These are phyloP conservation scores for Neotoma lepida DNA, from an alignment of 2,113 vertebrate species.

Conservation along the genomic window DNA sequence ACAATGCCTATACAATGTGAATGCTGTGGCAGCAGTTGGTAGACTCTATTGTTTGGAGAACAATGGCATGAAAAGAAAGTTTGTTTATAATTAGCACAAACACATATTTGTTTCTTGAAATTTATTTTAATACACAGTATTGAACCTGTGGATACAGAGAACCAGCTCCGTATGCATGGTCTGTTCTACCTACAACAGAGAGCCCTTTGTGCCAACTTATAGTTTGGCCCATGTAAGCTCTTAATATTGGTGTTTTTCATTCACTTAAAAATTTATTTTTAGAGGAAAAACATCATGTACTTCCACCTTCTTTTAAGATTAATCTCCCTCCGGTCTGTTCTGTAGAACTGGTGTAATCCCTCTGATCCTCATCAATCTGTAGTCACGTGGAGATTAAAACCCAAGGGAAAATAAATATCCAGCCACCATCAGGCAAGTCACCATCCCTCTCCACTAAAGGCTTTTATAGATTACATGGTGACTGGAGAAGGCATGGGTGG, in stretches of 20 bases:
- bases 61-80: background rate
- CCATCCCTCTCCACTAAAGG: background rate
- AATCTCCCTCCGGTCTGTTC: background rate
- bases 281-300: background rate
- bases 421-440: background rate
- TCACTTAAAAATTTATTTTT: conserved; percentile 4
- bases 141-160: background rate
- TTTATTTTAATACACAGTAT: background rate
- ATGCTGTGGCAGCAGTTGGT: background rate
- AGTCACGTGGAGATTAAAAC: conserved; percentile 51
- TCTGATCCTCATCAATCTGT: background rate
- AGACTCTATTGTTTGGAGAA: background rate
- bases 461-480: background rate
- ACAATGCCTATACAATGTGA: background rate
- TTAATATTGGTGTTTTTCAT: conserved; percentile 41
- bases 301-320: background rate
- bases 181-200: background rate
- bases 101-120: background rate
- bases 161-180: background rate
- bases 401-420: background rate
- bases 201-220: background rate
- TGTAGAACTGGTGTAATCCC: background rate
- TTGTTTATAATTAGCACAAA: background rate
- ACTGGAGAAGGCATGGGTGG: background rate
- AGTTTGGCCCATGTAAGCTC: background rate